These are phyloP conservation scores for Microcebus griseorufus DNA, from an alignment of 2,113 vertebrate genomes.

Conservation along the genomic window DNA sequence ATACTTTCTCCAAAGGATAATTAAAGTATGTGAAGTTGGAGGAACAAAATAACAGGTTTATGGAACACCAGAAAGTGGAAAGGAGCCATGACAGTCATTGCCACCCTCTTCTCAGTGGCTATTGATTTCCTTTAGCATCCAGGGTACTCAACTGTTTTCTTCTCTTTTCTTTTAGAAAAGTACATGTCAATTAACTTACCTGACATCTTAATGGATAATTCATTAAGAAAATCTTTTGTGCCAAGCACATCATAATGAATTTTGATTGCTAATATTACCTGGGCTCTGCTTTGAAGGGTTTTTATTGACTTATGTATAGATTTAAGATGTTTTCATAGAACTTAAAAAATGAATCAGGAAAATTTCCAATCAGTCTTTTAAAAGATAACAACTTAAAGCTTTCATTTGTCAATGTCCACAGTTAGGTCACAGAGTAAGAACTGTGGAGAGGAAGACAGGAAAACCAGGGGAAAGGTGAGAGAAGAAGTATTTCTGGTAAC, in stretches of 20 bases:
- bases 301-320: conserved; percentile 58
- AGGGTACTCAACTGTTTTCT: background rate
- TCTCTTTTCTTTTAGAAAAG: conserved; percentile 42
- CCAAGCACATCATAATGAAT: conserved; percentile 44
- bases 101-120: background rate
- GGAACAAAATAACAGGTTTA: background rate
- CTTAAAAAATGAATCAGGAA: conserved; percentile 24
- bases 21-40: background rate
- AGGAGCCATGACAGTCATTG: background rate
- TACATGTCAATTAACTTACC: conserved; percentile 56
- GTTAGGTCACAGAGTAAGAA: background rate
- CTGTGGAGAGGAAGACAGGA: background rate
- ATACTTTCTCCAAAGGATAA: background rate
- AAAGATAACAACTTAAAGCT: background rate
- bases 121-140: conserved; percentile 58
- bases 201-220: conserved; percentile 67
- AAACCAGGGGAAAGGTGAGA: background rate
- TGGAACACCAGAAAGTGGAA: background rate
- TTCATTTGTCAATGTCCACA: background rate
- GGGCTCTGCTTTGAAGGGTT: background rate
- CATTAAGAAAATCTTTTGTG: conserved; percentile 64
- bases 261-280: conserved; percentile 51
- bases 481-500: background rate
- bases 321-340: conserved; percentile 38
- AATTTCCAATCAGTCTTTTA: conserved; percentile 19